A percentile compares a stretch with the other conserved stretches of the same genome.
phyloP scores from a whole-genome alignment of 2,797 vertebrate species.

The Ispidina lecontei region DNA sequence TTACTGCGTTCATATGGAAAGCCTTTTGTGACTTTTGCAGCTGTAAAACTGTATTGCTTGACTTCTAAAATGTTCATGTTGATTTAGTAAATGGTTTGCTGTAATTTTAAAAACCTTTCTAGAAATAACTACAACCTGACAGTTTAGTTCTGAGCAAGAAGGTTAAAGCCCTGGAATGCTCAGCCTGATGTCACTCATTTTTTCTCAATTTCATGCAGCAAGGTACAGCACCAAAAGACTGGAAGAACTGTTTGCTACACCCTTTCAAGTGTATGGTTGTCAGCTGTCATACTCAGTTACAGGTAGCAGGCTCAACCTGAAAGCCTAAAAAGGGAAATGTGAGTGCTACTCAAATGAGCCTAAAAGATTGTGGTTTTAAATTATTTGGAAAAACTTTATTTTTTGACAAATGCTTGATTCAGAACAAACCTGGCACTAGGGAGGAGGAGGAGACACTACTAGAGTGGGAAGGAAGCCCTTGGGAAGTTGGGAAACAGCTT shows the following conservation, averaged over 20 bases:
- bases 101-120: background rate
- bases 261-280: background rate
- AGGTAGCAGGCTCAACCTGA: background rate
- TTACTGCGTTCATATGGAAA: background rate
- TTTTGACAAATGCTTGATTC: background rate
- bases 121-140: background rate
- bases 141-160: background rate
- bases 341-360: background rate
- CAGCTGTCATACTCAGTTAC: background rate
- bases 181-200: background rate
- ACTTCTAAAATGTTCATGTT: background rate
- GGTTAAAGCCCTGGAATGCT: background rate
- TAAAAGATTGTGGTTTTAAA: background rate
- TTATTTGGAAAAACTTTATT: background rate
- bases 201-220: background rate
- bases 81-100: conserved; percentile 4
- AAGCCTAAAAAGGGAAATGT: background rate
- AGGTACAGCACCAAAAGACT: background rate
- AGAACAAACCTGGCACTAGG: background rate
- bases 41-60: background rate
- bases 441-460: background rate
- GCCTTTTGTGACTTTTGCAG: background rate
- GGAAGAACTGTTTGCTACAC: background rate
- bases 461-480: background rate
- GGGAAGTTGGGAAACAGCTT: background rate